These are phyloP conservation scores for Pantelozetes paolii DNA, from an alignment of 2,888 invertebrate species.

Conservation along the genomic window DNA sequence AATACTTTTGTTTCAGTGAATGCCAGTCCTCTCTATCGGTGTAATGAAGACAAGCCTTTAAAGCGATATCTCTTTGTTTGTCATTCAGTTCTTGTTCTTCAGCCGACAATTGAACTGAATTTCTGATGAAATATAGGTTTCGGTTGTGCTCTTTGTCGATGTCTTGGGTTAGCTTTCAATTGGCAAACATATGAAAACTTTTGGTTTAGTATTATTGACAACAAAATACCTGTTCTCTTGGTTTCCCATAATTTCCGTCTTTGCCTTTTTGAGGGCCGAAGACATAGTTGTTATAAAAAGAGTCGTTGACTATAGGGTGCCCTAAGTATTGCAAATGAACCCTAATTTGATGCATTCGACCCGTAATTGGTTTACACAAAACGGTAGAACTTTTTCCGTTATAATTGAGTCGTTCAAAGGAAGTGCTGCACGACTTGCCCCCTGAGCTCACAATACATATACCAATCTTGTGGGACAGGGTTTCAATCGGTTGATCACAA, in stretches of 20 bases:
- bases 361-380: conserved; percentile 87
- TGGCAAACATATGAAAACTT: neutral
- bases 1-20: conserved; percentile 33
- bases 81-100: conserved; percentile 13
- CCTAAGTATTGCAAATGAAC: conserved; percentile 97
- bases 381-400: conserved; percentile 89
- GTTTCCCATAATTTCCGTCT: conserved; percentile 76
- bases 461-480: conserved; percentile 90
- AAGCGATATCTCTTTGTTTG: conserved; percentile 9
- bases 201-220: neutral
- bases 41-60: conserved; percentile 39
- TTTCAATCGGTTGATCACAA: conserved; percentile 84
- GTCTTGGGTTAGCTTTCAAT: conserved; percentile 25
- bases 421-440: conserved; percentile 87
- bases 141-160: conserved; percentile 5
- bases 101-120: neutral
- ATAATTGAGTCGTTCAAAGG: conserved; percentile 81
- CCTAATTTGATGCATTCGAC: conserved; percentile 97
- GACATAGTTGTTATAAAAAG: conserved; percentile 82
- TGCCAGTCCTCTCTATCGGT: conserved; percentile 36
- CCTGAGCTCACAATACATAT: conserved; percentile 88
- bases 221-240: conserved; percentile 67
- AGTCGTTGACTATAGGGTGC: conserved; percentile 95
- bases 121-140: neutral
- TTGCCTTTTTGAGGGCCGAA: conserved; percentile 91